Conservation (phyloP, 2,797 vertebrate species). For the Ispidina lecontei region DNA sequence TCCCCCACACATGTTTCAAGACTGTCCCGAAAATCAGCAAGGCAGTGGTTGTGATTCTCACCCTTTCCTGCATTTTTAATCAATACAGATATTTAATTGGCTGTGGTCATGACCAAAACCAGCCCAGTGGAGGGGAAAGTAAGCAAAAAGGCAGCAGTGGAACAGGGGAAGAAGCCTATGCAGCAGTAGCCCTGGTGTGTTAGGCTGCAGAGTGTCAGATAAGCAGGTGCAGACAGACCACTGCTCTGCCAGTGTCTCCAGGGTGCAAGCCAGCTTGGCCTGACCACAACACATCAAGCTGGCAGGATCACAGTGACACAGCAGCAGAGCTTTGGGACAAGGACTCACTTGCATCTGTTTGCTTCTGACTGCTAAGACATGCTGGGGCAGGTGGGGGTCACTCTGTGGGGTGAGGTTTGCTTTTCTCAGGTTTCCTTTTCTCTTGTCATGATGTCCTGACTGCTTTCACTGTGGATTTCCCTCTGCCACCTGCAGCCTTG, state of each 20-base stretch:
- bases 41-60: background rate
- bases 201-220: background rate
- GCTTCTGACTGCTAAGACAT: background rate
- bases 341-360: background rate
- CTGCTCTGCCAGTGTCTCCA: background rate
- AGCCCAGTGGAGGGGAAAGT: background rate
- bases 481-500: rapidly evolving
- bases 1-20: background rate
- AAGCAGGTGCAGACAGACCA: background rate
- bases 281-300: background rate
- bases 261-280: background rate
- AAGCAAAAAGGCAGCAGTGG: background rate
- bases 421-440: background rate
- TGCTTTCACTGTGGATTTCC: background rate
- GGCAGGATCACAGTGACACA: background rate
- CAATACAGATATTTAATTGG: background rate
- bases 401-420: background rate
- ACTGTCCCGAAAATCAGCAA: background rate
- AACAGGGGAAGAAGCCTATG: background rate
- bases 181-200: rapidly evolving
- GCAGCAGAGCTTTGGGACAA: background rate
- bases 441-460: background rate
- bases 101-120: background rate
- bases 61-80: background rate
- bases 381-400: background rate